phyloP scores from a whole-genome alignment of 1,140 invertebrate species.

The Drosophila novamexicana region DNA sequence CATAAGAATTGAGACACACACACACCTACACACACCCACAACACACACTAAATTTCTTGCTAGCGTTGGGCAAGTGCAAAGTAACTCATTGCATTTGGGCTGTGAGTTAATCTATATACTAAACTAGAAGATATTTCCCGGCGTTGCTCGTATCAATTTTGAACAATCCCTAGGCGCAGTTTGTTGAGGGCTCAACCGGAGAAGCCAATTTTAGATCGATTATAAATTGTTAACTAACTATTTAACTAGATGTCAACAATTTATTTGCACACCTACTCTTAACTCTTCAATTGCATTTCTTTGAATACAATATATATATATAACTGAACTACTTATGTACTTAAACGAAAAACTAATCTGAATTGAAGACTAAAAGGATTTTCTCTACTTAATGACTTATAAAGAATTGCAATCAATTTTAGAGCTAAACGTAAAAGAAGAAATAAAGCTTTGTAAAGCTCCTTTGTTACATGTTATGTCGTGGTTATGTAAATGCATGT shows the following conservation, averaged over 20 bases:
- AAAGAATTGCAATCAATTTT: constrained; percentile 77
- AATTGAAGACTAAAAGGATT: constrained; percentile 77
- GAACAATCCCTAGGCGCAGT: constrained; percentile 9
- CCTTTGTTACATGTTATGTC: constrained; percentile 69
- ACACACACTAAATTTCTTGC: constrained; percentile 30
- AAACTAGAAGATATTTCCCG: background rate
- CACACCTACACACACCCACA: constrained; percentile 11
- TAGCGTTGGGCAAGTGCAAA: constrained; percentile 22
- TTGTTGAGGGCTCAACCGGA: constrained; percentile 36
- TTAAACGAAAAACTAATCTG: constrained; percentile 67
- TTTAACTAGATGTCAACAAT: constrained; percentile 60
- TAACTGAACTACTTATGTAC: constrained; percentile 61
- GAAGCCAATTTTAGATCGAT: constrained; percentile 51
- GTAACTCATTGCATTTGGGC: constrained; percentile 33
- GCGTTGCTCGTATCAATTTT: no score
- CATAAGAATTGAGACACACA: constrained; percentile 15
- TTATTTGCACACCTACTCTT: constrained; percentile 65
- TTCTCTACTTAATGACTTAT: constrained; percentile 79
- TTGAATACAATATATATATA: constrained; percentile 21
- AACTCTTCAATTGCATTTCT: constrained; percentile 73
- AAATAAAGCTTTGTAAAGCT: constrained; percentile 14
- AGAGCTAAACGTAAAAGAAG: constrained; percentile 1
- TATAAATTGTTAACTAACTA: constrained; percentile 70
- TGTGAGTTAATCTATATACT: constrained; percentile 49
- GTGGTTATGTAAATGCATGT: constrained; percentile 52